Evolutionary conservation across 2,888 invertebrate genomes (phyloP), one percentile per base, ranked within the genome.

Genomic region (Patella caerulea): DNA sequence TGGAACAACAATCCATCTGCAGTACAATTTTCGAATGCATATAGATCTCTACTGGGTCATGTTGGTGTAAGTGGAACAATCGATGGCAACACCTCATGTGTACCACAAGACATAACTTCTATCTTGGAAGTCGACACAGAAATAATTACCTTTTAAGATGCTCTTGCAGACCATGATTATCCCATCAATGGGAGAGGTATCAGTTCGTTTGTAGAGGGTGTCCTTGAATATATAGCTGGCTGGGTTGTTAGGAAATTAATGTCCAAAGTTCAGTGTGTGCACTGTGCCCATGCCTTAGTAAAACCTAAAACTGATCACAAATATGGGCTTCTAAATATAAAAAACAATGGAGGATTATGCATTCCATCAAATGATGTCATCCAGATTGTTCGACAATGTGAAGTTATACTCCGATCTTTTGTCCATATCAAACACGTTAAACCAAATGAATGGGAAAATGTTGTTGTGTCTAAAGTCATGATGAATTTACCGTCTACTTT

Each of bases 1-100:
- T 72, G 65, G 72, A 76, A 76, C 56, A 72, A 76, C 55, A 76
- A 72, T 29, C 72, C 76, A 15, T 34, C 76, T 29, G 29, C 56
- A 19, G 29, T 71, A 9, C 56, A 76, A 56, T 76, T 76, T 19
- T 24, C 71, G 24, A 55, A 59, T 59, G 53, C 76, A 12, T 52
- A 71, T 12, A 19, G 72, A 24, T 45, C 69, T 7, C 56, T 76
- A 34, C 53, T 76, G 19, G 17, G 55, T 71, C 71, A 74, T n/a
- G 65, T 45, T 59, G 74, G 74, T 24, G 65, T 74, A 14, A 56
- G 56, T 56, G 14, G 3, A 14, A 56, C 15, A 17, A 17, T 56
- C 15, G 15, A 14, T n/a, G n/a, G 15, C n/a, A 56, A 56, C n/a
- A 56, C 56, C 14, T 17, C 14, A 17, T 56, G 15, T n/a, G n/a